These are phyloP conservation scores for Crotalus viridis DNA, from an alignment of 2,113 vertebrate species.

Conservation along the genomic window DNA sequence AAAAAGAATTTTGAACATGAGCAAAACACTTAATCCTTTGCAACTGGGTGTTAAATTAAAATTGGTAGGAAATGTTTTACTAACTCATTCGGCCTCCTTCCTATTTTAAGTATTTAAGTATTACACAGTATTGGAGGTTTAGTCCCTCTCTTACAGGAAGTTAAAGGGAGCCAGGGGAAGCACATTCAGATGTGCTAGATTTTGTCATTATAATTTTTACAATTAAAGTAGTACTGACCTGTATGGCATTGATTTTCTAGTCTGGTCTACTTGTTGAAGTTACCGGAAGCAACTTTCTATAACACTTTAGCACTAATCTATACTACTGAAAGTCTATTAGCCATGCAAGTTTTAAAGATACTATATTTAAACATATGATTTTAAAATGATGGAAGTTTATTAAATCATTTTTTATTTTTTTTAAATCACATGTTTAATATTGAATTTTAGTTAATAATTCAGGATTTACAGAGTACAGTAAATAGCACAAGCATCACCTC, in stretches of 20 bases:
- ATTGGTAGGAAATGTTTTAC: background rate
- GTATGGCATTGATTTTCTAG: background rate
- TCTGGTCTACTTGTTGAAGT: background rate
- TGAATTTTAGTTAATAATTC: background rate
- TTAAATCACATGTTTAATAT: background rate
- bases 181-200: background rate
- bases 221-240: background rate
- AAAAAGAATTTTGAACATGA: background rate
- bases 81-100: background rate
- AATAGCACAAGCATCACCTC: background rate
- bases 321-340: background rate
- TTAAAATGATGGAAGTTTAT: background rate
- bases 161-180: background rate
- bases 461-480: background rate
- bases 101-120: background rate
- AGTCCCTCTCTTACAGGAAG: background rate
- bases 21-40: background rate
- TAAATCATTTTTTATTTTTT: background rate
- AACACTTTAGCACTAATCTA: background rate
- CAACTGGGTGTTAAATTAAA: background rate
- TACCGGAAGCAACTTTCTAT: background rate
- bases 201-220: background rate
- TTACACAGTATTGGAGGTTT: background rate
- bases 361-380: background rate
- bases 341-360: background rate